phyloP scores from a whole-genome alignment of 2,113 vertebrate species.

The Macquaria australasica region DNA sequence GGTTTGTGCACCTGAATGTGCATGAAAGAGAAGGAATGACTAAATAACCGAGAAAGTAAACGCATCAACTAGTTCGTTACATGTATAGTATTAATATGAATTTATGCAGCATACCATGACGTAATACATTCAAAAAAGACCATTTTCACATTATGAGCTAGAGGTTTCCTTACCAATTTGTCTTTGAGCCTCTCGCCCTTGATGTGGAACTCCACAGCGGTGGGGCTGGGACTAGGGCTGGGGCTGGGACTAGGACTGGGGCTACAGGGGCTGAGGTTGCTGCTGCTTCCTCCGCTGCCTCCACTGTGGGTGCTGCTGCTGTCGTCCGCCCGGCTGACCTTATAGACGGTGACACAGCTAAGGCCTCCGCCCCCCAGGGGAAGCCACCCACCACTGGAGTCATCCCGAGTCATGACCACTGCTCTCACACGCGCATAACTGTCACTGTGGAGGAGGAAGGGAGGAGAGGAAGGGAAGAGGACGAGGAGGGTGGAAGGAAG shows the following conservation, averaged over 20 bases:
- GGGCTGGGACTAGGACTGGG: constrained; percentile 71
- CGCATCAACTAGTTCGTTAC: neutral
- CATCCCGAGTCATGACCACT: constrained; percentile 99
- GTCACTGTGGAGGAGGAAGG: constrained; percentile 75
- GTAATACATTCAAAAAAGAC: neutral
- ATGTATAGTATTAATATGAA: neutral
- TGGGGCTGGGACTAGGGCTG: constrained; percentile 74
- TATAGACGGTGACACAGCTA: constrained; percentile 97
- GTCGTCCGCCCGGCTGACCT: constrained; percentile 93
- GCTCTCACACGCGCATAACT: constrained; percentile 99
- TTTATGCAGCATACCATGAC: neutral
- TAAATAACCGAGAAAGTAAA: neutral
- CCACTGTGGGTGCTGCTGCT: constrained; percentile 86
- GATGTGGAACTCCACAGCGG: constrained; percentile 91
- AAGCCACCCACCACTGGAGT: constrained; percentile 99
- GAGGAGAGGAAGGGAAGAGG: constrained; percentile 7
- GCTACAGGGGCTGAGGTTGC: constrained; percentile 76
- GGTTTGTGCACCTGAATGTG: constrained; percentile 19
- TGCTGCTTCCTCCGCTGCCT: constrained; percentile 75
- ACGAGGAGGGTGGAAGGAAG: neutral
- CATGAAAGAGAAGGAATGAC: neutral
- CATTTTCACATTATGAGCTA: neutral
- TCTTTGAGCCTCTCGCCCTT: constrained; percentile 98
- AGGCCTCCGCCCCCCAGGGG: constrained; percentile 96
- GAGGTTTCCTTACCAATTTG: constrained; percentile 91